These are phyloP conservation scores for Nomada fucata DNA, from an alignment of 2,888 invertebrate species.

Conservation along the genomic window DNA sequence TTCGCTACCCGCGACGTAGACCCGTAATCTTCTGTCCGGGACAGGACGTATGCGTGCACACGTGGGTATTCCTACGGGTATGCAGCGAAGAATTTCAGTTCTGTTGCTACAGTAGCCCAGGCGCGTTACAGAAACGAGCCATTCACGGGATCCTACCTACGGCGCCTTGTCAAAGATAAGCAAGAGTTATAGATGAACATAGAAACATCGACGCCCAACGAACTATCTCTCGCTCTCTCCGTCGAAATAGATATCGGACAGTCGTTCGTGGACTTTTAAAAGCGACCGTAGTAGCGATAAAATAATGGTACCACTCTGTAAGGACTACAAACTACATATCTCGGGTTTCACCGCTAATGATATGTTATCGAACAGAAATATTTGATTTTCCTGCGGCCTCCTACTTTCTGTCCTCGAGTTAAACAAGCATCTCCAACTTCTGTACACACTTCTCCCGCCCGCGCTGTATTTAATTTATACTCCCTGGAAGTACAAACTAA, in stretches of 20 bases:
- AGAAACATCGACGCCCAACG: conserved; percentile 42
- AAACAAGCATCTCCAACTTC: too few relatives aligned
- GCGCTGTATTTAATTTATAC: too few relatives aligned
- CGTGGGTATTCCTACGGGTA: too few relatives aligned
- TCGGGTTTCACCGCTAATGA: neutral
- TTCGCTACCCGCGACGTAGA: too few relatives aligned
- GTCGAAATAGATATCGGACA: conserved; percentile 22
- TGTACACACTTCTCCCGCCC: too few relatives aligned
- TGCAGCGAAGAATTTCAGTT: too few relatives aligned
- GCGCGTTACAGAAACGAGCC: conserved; percentile 38
- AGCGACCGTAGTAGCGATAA: conserved; percentile 44
- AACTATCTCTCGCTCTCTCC: conserved; percentile 32
- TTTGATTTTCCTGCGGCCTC: too few relatives aligned
- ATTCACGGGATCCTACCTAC: conserved; percentile 43
- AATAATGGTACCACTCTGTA: conserved; percentile 32
- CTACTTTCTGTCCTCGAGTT: too few relatives aligned
- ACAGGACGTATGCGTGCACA: too few relatives aligned
- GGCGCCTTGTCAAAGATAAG: conserved; percentile 63
- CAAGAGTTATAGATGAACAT: conserved; percentile 55
- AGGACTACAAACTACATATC: conserved; percentile 4
- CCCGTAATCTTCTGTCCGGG: too few relatives aligned
- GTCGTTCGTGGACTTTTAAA: conserved; percentile 61
- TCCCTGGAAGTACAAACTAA: too few relatives aligned
- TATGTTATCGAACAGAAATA: too few relatives aligned
- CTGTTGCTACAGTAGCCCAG: conserved; percentile 22